Evolutionary conservation across 2,888 invertebrate genomes (phyloP).

Genomic region (Synanthedon myopaeformis): DNA sequence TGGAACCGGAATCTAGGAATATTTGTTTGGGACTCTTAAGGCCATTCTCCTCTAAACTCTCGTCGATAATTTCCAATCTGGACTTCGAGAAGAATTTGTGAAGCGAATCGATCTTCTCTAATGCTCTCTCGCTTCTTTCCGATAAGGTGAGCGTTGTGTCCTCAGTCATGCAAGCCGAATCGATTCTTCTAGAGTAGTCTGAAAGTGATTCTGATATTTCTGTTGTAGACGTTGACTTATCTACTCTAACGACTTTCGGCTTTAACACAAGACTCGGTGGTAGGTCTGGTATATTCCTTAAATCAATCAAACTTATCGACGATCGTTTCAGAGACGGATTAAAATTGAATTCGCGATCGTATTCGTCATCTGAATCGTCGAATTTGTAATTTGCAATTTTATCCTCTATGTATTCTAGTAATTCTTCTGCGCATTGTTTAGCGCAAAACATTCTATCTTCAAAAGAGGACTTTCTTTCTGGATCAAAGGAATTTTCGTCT

Average conservation of each 20-base stretch:
- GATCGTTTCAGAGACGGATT: conserved; percentile 35
- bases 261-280: conserved; percentile 56
- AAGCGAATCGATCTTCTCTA: conserved; percentile 55
- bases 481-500: conserved; percentile 47
- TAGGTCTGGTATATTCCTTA: conserved; percentile 54
- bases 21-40: conserved; percentile 19
- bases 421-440: conserved; percentile 37
- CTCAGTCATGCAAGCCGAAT: conserved; percentile 54
- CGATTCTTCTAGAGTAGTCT: conserved; percentile 40
- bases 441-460: conserved; percentile 32
- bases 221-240: conserved; percentile 57
- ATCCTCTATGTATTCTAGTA: conserved; percentile 43
- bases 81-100: conserved; percentile 58
- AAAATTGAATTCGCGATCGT: conserved; percentile 38
- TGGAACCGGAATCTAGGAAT: conserved; percentile 2
- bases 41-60: conserved; percentile 45
- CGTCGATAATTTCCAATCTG: conserved; percentile 59
- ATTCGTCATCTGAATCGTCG: conserved; percentile 30
- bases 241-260: conserved; percentile 46
- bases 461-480: conserved; percentile 29
- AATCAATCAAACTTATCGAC: conserved; percentile 55
- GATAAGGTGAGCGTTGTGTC: conserved; percentile 42
- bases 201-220: conserved; percentile 52
- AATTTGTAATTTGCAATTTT: conserved; percentile 35
- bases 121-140: conserved; percentile 43